phyloP scores from a whole-genome alignment of 1,140 invertebrate genomes.

The Diorhabda elongata region DNA sequence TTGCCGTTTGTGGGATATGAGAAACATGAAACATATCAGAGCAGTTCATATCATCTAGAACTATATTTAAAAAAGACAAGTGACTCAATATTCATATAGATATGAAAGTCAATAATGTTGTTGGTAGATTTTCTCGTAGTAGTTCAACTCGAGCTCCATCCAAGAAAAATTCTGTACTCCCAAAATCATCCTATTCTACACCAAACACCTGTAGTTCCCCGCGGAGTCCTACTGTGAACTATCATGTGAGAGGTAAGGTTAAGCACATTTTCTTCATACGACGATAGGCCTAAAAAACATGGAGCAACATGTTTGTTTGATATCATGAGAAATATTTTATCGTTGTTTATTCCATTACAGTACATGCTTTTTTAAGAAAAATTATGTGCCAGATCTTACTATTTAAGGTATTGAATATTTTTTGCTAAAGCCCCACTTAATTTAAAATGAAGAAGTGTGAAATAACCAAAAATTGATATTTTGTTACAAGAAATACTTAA shows the following conservation, averaged over 20 bases:
- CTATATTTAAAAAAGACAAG: neutral
- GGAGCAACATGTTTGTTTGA: too few relatives aligned
- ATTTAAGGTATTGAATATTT: too few relatives aligned
- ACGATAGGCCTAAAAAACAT: too few relatives aligned
- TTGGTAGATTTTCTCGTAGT: conserved; percentile 30
- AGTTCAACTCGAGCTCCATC: conserved; percentile 27
- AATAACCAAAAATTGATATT: too few relatives aligned
- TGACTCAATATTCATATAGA: neutral
- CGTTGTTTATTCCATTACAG: too few relatives aligned
- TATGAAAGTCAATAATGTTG: conserved; percentile 29
- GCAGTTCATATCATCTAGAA: conserved; percentile 14
- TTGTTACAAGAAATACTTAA: too few relatives aligned
- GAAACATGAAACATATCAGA: conserved; percentile 17
- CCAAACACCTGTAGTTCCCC: conserved; percentile 31
- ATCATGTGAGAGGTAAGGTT: conserved; percentile 26
- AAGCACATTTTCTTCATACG: too few relatives aligned
- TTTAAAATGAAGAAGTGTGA: too few relatives aligned
- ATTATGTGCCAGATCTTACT: too few relatives aligned
- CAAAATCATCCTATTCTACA: conserved; percentile 38
- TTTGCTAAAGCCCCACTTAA: too few relatives aligned
- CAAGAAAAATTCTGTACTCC: conserved; percentile 21
- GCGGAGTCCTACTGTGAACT: conserved; percentile 30
- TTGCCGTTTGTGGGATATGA: neutral
- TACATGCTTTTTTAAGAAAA: too few relatives aligned
- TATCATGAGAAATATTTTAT: too few relatives aligned